Percentiles rank a stretch among this genome's conserved stretches.
phyloP scores from a whole-genome alignment of 2,797 vertebrate species.

The Semaprochilodus insignis region DNA sequence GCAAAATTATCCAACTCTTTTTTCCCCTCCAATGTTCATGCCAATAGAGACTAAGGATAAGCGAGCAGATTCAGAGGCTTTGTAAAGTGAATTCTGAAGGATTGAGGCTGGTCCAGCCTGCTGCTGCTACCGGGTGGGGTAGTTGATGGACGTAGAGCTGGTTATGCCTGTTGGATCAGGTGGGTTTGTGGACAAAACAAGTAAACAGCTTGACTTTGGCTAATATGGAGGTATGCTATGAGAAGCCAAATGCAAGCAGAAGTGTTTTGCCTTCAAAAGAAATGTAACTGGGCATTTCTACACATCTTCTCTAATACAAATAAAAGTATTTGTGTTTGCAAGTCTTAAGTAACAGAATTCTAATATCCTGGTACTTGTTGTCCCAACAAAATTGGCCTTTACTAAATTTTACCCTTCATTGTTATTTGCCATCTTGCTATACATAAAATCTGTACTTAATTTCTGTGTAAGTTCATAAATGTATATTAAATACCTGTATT shows the following conservation, averaged over 20 bases:
- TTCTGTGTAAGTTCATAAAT: too few relatives aligned
- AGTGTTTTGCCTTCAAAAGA: neutral
- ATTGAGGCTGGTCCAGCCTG: neutral
- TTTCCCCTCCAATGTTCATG: slow-evolving; percentile 5
- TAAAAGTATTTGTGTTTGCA: too few relatives aligned
- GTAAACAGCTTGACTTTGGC: neutral
- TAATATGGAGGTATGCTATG: neutral
- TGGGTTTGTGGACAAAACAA: neutral
- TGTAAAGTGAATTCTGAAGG: neutral
- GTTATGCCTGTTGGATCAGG: neutral
- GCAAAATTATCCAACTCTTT: slow-evolving; percentile 67
- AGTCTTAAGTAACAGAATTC: too few relatives aligned
- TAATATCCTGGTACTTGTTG: too few relatives aligned
- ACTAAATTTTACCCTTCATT: too few relatives aligned
- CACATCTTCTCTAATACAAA: too few relatives aligned
- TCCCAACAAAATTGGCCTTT: too few relatives aligned
- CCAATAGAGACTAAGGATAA: slow-evolving; percentile 48
- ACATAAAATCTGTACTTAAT: too few relatives aligned
- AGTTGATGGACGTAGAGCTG: too few relatives aligned
- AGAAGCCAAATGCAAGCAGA: neutral
- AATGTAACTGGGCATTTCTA: too few relatives aligned
- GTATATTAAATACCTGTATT: too few relatives aligned
- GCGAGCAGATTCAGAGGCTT: slow-evolving; percentile 12
- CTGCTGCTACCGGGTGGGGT: neutral
- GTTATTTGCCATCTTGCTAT: too few relatives aligned